A percentile compares a stretch with the other conserved stretches of the same genome.
Conservation (phyloP, 2,888 invertebrate species). For the Hybos culiciformis region DNA sequence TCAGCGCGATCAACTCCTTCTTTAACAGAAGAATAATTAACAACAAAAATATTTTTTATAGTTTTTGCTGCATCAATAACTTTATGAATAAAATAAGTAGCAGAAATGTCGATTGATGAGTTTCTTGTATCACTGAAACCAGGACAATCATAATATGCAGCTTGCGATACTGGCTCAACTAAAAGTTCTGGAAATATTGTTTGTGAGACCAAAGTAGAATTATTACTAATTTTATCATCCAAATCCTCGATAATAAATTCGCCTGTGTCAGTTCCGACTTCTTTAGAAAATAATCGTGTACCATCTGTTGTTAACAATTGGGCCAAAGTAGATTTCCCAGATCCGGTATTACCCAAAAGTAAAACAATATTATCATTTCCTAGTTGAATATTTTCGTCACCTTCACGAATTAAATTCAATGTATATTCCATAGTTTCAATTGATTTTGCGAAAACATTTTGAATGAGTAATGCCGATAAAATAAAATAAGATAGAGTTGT, state of each 20-base stretch:
- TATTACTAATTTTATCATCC: not conserved
- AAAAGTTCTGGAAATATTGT: constrained; percentile 7
- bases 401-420: not conserved
- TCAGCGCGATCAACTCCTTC: constrained; percentile 9
- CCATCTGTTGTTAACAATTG: not conserved
- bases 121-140: constrained; percentile 15
- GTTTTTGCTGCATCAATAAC: constrained; percentile 6
- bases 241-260: constrained; percentile 8
- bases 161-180: constrained; percentile 2
- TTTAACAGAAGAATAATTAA: constrained; percentile 7
- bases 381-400: not conserved
- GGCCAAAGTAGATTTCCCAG: not conserved
- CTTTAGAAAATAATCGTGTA: constrained; percentile 3
- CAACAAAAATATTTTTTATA: constrained; percentile 13
- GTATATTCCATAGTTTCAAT: not conserved
- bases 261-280: constrained; percentile 3
- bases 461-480: too few species aligned
- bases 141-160: constrained; percentile 13
- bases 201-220: not conserved
- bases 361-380: not conserved
- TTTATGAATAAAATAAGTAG: constrained; percentile 13
- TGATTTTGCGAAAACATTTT: too few species aligned
- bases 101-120: constrained; percentile 10
- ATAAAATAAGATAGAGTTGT: too few species aligned
- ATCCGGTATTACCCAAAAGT: not conserved